phyloP scores from a whole-genome alignment of 2,797 vertebrate genomes.

The Centropyge bicolor region DNA sequence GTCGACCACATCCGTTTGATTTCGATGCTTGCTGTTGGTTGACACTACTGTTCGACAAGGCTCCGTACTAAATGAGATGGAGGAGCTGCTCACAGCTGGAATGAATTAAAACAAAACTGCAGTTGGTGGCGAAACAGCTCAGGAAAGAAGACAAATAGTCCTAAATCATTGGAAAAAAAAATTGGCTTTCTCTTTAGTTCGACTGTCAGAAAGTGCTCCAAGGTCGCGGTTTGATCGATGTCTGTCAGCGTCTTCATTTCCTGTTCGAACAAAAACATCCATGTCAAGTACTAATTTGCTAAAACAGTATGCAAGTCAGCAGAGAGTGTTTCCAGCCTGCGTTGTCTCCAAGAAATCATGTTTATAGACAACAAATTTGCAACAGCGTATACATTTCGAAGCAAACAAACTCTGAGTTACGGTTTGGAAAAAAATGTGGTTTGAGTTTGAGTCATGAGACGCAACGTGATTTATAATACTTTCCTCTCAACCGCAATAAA shows the following conservation, averaged over 20 bases:
- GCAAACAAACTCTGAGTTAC: background rate
- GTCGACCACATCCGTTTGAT: background rate
- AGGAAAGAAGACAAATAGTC: background rate
- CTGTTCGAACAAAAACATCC: background rate
- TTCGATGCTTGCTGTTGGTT: conserved; percentile 20
- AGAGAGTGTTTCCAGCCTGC: too few species aligned
- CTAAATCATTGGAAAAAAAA: background rate
- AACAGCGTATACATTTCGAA: background rate
- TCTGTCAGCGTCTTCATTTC: background rate
- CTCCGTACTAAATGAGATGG: background rate
- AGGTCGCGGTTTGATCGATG: background rate
- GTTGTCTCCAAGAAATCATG: too few species aligned
- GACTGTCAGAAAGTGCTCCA: background rate
- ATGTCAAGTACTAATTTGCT: background rate
- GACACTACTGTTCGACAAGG: background rate
- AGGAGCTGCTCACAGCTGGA: conserved; percentile 16
- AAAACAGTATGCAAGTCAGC: background rate
- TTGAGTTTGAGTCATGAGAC: background rate
- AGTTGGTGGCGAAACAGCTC: conserved; percentile 3
- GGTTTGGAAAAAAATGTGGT: background rate
- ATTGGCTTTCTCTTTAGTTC: background rate
- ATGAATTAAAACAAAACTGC: conserved; percentile 10
- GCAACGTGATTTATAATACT: background rate
- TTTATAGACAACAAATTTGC: background rate
- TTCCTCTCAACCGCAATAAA: background rate